phyloP scores from a whole-genome alignment of 2,113 vertebrate genomes.

The Opisthocomus hoazin region DNA sequence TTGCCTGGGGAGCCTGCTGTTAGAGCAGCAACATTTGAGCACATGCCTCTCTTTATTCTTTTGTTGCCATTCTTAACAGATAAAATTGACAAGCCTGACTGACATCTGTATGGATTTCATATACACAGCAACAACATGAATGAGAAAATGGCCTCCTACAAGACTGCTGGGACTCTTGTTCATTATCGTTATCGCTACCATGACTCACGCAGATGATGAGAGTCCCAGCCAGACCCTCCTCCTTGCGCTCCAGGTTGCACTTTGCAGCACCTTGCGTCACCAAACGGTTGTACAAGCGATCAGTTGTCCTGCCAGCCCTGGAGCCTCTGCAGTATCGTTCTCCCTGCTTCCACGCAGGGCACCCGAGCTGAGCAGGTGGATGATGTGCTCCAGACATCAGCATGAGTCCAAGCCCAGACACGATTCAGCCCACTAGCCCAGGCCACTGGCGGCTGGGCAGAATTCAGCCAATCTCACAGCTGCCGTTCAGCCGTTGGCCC shows the following conservation, averaged over 20 bases:
- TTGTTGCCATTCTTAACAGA: slow-evolving; percentile 3
- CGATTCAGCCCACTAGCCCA: neutral
- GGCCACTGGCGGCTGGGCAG: neutral
- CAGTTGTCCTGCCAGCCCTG: accelerated
- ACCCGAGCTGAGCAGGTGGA: neutral
- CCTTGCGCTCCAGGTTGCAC: neutral
- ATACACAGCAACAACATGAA: neutral
- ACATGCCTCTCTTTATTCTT: slow-evolving; percentile 5
- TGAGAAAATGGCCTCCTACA: slow-evolving; percentile 20
- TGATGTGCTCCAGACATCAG: neutral
- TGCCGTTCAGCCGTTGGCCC: neutral
- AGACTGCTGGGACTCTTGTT: neutral
- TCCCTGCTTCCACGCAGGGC: neutral
- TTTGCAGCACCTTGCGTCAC: neutral
- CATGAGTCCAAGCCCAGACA: neutral
- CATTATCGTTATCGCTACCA: slow-evolving; percentile 17
- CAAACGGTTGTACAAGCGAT: neutral
- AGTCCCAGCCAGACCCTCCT: neutral
- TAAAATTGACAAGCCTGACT: slow-evolving; percentile 20
- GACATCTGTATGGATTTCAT: slow-evolving; percentile 35
- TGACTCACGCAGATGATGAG: neutral
- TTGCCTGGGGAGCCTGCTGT: neutral
- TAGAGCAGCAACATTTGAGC: neutral
- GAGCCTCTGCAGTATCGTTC: accelerated
- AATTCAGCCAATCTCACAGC: neutral